A percentile compares a stretch with the other conserved stretches of the same genome.
Evolutionary conservation across 2,113 vertebrate genomes (phyloP).

Genomic region (Percopsis transmontana): DNA sequence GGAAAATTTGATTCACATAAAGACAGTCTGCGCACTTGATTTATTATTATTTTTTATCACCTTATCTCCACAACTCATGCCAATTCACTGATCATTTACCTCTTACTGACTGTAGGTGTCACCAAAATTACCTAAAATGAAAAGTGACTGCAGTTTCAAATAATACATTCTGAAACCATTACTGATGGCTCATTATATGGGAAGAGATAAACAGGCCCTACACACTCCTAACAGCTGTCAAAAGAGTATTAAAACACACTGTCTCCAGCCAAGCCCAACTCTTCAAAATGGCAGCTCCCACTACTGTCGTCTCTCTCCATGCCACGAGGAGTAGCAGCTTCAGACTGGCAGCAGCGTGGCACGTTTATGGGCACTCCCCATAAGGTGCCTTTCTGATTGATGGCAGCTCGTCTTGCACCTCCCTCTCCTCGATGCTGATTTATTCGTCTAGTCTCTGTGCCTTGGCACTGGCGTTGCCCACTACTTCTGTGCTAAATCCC

Average conservation of each 20-base stretch:
- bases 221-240: neutral
- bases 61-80: no score
- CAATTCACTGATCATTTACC: no score
- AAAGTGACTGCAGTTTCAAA: no score
- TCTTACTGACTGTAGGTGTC: no score
- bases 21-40: no score
- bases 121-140: no score
- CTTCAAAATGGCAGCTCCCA: conserved; percentile 60
- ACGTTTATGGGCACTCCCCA: conserved; percentile 71
- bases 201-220: no score
- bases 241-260: neutral
- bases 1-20: no score
- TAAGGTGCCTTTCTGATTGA: conserved; percentile 74
- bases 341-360: conserved; percentile 67
- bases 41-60: no score
- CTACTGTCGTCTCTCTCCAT: conserved; percentile 21
- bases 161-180: no score
- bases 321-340: conserved; percentile 36
- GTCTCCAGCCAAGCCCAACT: conserved; percentile 22
- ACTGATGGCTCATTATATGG: no score
- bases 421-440: conserved; percentile 68
- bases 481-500: conserved; percentile 66
- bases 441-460: conserved; percentile 72
- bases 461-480: conserved; percentile 74
- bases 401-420: conserved; percentile 55